These are phyloP conservation scores for Actinia equina DNA, from an alignment of 64 coral and sea anemone genomes.

Conservation along the genomic window DNA sequence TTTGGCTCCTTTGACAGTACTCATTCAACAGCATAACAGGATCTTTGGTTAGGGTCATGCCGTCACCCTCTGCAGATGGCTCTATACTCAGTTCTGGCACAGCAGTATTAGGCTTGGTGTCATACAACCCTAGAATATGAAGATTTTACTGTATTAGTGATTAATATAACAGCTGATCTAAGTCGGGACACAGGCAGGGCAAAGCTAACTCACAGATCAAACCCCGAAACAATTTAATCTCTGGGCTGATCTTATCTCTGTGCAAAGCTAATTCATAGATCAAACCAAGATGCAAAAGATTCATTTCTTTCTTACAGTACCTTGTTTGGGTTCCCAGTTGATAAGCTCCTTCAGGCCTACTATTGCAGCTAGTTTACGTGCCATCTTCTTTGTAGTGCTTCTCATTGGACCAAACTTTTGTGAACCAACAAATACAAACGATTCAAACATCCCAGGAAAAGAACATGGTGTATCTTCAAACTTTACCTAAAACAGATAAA, in stretches of 20 bases:
- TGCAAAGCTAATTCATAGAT: too few species aligned
- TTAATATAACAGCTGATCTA: background rate
- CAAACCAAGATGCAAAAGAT: background rate
- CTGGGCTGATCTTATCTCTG: too few species aligned
- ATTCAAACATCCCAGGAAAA: slow-evolving; percentile 57
- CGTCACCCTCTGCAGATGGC: background rate
- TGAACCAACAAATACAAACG: slow-evolving; percentile 53
- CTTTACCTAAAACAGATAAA: slow-evolving; percentile 48
- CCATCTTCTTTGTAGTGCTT: slow-evolving; percentile 64
- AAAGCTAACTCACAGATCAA: too few species aligned
- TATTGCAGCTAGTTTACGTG: slow-evolving; percentile 67
- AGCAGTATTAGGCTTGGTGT: background rate
- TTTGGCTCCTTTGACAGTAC: slow-evolving; percentile 64
- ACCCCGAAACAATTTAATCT: too few species aligned
- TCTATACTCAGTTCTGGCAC: background rate
- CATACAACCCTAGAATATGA: slow-evolving; percentile 9
- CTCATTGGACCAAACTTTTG: slow-evolving; percentile 73
- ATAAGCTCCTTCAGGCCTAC: slow-evolving; percentile 67
- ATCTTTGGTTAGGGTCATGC: slow-evolving; percentile 40
- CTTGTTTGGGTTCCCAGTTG: slow-evolving; percentile 72
- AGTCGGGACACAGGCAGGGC: too few species aligned
- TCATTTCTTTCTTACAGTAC: background rate
- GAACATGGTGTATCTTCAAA: slow-evolving; percentile 71
- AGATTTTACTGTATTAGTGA: background rate
- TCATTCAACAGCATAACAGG: slow-evolving; percentile 79